Percentiles rank a stretch among this genome's conserved stretches.
These are phyloP conservation scores for Bombycilla garrulus DNA, from an alignment of 2,113 vertebrate genomes.

Conservation along the genomic window DNA sequence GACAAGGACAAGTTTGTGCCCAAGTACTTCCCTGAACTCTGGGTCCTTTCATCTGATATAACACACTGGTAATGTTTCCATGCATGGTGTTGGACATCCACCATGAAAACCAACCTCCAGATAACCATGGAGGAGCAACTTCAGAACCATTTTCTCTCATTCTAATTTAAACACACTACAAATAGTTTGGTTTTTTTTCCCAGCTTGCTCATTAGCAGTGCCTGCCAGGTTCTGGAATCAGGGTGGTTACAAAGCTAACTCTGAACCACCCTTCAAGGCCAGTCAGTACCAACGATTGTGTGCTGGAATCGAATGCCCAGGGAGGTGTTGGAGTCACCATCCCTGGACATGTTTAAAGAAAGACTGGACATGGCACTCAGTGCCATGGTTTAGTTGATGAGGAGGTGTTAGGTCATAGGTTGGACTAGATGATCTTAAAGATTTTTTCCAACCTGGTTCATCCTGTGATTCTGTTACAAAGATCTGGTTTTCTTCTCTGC, in stretches of 20 bases:
- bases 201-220: neutral
- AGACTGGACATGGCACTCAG: neutral
- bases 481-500: neutral
- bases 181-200: neutral
- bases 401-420: neutral
- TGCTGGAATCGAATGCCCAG: neutral
- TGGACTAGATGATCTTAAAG: neutral
- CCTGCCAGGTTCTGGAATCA: neutral
- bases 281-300: rapidly evolving
- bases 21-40: neutral
- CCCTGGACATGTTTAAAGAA: neutral
- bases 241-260: neutral
- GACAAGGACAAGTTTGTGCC: neutral
- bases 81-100: neutral
- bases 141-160: neutral
- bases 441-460: neutral
- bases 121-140: neutral
- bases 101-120: neutral
- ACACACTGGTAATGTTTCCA: neutral
- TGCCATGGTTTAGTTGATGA: neutral
- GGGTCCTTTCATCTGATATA: neutral
- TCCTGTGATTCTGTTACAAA: neutral
- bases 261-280: neutral
- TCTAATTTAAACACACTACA: neutral
- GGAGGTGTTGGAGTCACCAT: neutral